Evolutionary conservation across 2,797 vertebrate species (phyloP).

Genomic region (Leucoraja ocellata): DNA sequence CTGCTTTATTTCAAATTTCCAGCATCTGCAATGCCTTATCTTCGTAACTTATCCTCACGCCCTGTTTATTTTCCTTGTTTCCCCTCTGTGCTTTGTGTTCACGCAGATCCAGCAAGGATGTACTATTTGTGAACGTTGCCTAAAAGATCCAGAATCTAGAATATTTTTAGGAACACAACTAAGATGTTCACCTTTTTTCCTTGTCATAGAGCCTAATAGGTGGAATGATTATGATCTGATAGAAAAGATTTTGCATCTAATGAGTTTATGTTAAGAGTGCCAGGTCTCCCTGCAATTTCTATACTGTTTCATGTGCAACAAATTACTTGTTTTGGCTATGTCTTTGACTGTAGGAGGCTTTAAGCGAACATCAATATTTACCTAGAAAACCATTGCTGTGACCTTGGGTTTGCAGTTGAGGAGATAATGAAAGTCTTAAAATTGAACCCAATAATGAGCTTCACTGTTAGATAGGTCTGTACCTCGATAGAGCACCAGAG

Average conservation of each 20-base stretch:
- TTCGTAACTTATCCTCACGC: neutral
- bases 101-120: neutral
- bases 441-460: neutral
- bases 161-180: neutral
- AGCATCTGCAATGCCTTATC: too few species aligned
- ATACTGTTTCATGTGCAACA: neutral
- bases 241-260: neutral
- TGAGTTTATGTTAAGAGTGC: neutral
- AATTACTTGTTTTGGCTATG: neutral
- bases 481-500: too few species aligned
- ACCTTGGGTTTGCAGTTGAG: neutral
- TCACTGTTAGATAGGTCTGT: neutral
- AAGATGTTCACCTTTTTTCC: neutral
- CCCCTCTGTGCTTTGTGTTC: neutral
- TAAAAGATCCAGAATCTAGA: neutral
- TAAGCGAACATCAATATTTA: neutral
- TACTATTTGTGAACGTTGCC: neutral
- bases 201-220: neutral
- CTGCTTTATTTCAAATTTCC: too few species aligned
- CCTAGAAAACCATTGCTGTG: neutral
- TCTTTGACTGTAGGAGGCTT: neutral
- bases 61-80: neutral
- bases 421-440: neutral
- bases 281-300: neutral
- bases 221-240: neutral